phyloP scores from a whole-genome alignment of 2,888 invertebrate genomes.

The Philereme transversata region DNA sequence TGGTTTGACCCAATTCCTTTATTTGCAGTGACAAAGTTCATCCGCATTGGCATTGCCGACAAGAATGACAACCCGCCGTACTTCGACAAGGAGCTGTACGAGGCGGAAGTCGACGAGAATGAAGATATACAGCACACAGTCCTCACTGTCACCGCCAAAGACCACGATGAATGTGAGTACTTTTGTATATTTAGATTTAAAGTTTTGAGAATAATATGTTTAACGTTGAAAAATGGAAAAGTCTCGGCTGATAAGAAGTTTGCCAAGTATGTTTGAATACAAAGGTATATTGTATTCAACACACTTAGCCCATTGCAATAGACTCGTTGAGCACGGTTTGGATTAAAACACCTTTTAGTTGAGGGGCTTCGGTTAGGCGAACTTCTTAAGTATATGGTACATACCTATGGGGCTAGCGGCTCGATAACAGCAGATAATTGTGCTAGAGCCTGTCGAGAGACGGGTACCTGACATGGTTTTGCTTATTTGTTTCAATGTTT shows the following conservation, averaged over 20 bases:
- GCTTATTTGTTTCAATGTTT: neutral
- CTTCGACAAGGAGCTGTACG: slow-evolving; percentile 98
- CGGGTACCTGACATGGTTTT: neutral
- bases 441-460: no score
- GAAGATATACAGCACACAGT: slow-evolving; percentile 98
- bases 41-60: slow-evolving; percentile 98
- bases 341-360: neutral
- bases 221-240: slow-evolving; percentile 5
- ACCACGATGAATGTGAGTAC: slow-evolving; percentile 98
- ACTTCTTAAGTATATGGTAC: neutral
- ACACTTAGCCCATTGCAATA: neutral
- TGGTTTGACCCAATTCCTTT: slow-evolving; percentile 43
- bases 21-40: slow-evolving; percentile 97
- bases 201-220: slow-evolving; percentile 3
- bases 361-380: neutral
- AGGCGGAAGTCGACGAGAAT: slow-evolving; percentile 99
- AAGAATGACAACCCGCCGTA: slow-evolving; percentile 99
- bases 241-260: neutral
- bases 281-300: neutral
- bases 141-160: slow-evolving; percentile 99
- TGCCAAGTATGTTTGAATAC: neutral
- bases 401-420: neutral
- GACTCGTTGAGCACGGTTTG: neutral
- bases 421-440: no score
- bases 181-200: slow-evolving; percentile 32